phyloP scores from a whole-genome alignment of 30 jellyfish, hydroid and myxozoan genomes.

The Aurelia aurita complex sp. Pacific region DNA sequence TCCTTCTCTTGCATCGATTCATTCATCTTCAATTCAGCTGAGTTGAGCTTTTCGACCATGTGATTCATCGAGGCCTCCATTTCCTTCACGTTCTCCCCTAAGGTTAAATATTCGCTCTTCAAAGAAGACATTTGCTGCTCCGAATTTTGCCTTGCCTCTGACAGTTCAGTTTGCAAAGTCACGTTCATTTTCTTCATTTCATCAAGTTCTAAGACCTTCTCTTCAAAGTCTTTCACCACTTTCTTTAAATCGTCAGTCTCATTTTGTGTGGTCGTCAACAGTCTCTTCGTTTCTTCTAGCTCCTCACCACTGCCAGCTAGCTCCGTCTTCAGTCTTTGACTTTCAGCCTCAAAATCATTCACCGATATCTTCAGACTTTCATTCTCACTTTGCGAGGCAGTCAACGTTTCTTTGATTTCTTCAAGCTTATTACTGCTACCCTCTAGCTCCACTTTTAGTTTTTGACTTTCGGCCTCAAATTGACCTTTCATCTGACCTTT shows the following conservation, averaged over 20 bases:
- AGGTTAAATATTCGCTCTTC: neutral
- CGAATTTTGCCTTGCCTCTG: conserved; percentile 2
- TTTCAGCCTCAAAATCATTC: neutral
- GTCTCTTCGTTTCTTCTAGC: neutral
- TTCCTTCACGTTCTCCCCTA: conserved; percentile 23
- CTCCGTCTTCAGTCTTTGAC: neutral
- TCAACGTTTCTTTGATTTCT: neutral
- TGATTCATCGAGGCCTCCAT: conserved; percentile 51
- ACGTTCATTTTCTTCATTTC: conserved; percentile 4
- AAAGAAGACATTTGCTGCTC: neutral
- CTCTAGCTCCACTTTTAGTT: neutral
- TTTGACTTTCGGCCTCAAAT: neutral
- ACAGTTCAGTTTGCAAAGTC: neutral
- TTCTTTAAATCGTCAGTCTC: neutral
- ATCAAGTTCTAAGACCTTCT: neutral
- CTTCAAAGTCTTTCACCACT: neutral
- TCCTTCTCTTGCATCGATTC: conserved; percentile 43
- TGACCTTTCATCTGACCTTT: conserved; percentile 1
- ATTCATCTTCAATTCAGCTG: conserved; percentile 46
- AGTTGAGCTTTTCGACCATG: conserved; percentile 48
- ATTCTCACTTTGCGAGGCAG: neutral
- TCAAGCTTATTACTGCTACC: neutral
- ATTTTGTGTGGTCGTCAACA: neutral
- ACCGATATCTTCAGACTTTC: conserved; percentile 2
- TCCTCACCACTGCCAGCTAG: neutral